A percentile compares a stretch with the other conserved stretches of the same genome.
phyloP scores from a whole-genome alignment of 2,797 vertebrate genomes.

The Peromyscus eremicus region DNA sequence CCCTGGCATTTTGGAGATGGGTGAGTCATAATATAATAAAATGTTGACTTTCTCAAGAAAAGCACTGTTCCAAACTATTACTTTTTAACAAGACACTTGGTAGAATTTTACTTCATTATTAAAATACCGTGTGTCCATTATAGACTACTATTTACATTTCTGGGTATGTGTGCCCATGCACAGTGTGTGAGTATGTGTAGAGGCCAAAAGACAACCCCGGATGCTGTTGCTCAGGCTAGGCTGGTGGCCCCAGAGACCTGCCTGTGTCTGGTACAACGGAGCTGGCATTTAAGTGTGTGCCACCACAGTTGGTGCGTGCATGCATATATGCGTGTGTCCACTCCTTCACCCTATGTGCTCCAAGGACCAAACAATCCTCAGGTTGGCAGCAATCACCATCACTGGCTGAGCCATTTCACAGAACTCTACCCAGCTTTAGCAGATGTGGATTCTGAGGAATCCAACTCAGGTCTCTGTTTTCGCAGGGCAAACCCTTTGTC shows the following conservation, averaged over 20 bases:
- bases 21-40: not conserved
- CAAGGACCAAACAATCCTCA: not conserved
- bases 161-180: not conserved
- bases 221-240: not conserved
- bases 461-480: not conserved
- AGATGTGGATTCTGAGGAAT: not conserved
- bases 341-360: not conserved
- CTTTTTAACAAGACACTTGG: not conserved
- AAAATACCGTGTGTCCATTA: slow-evolving; percentile 7
- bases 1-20: slow-evolving; percentile 24
- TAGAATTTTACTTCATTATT: slow-evolving; percentile 7
- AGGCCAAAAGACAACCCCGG: not conserved
- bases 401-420: not conserved
- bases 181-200: not conserved
- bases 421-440: not conserved
- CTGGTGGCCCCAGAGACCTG: not conserved
- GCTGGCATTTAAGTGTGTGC: not conserved
- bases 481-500: not conserved
- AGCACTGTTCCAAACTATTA: slow-evolving; percentile 20
- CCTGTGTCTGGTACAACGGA: not conserved
- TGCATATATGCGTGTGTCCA: no score
- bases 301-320: not conserved
- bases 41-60: slow-evolving; percentile 37
- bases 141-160: not conserved
- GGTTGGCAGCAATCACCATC: not conserved